A percentile compares a stretch with the other conserved stretches of the same genome.
Evolutionary conservation across 1,140 invertebrate species (phyloP).

Genomic region (Zelostemma sp.): DNA sequence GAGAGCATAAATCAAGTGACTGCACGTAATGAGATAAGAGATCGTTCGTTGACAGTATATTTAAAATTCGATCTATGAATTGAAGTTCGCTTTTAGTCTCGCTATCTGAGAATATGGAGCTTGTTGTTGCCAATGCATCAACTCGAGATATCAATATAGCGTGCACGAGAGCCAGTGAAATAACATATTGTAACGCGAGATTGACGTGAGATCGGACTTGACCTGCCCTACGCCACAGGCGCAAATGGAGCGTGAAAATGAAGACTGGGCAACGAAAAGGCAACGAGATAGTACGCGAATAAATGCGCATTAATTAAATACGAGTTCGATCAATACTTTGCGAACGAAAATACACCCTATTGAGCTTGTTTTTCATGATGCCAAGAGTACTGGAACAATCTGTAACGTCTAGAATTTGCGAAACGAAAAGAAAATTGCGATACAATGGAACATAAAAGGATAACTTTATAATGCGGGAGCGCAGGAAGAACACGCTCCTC

Average conservation of each 20-base stretch:
- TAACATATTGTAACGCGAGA: slow-evolving; percentile 28
- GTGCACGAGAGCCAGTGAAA: slow-evolving; percentile 20
- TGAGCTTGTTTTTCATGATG: too few relatives aligned
- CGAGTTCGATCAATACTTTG: too few relatives aligned
- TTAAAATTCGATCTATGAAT: slow-evolving; percentile 26
- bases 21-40: slow-evolving; percentile 33
- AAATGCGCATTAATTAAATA: slow-evolving; percentile 23
- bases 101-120: slow-evolving; percentile 26
- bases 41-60: slow-evolving; percentile 30
- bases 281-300: neutral
- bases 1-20: slow-evolving; percentile 21
- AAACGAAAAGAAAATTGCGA: slow-evolving; percentile 16
- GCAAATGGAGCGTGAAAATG: slow-evolving; percentile 41
- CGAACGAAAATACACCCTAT: too few relatives aligned
- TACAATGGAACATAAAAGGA: slow-evolving; percentile 20
- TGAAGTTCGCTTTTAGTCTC: slow-evolving; percentile 30
- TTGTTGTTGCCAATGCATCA: slow-evolving; percentile 22
- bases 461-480: slow-evolving; percentile 13
- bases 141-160: slow-evolving; percentile 34
- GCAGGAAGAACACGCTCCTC: slow-evolving; percentile 30
- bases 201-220: slow-evolving; percentile 32
- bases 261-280: slow-evolving; percentile 3
- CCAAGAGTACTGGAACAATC: too few relatives aligned
- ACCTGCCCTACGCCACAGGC: slow-evolving; percentile 13
- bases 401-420: too few relatives aligned